Evolutionary conservation across 2,888 invertebrate species (phyloP), one percentile per base, ranked within the genome.

Genomic region (Cryptops parisi): DNA sequence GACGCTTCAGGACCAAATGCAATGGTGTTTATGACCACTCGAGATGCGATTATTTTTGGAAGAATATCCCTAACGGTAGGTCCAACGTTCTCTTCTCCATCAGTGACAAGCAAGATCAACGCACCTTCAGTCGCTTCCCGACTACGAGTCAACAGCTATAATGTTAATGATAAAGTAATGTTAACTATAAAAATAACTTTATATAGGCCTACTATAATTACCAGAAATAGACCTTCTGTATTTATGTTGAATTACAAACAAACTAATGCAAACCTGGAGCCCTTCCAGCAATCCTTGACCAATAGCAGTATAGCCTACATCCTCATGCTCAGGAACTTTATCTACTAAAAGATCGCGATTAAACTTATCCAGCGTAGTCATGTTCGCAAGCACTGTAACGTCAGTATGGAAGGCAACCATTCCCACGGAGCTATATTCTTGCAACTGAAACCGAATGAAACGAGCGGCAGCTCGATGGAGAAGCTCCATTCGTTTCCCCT

Each of bases 401-500:
- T 48, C 27, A 5, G 47, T 45, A 24, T 54, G 54, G 52, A 64
- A 64, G 26, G 60, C 55, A 12, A 64, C 62, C 17, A 64, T 57
- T 2, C 63, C 64, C 4, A 64, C 12, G 33, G 54, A 45, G 24
- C 60, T 58, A 12, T 59, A 60, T 12, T 63, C 60, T 1, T 55
- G 54, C 21, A 61, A 53, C 19, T 61, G 56, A 21, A 58, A 59
- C 27, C 55, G 53, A n/a, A 64, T 58, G 55, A 60, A 60, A 25
- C 61, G 57, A 21, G 59, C 58, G n/a, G 60, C 61, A 4, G 63
- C 60, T 49, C 58, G 44, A 40, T 58, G 57, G 4, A 62, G 55
- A 12, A 58, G 44, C 22, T 58, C 55, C 48, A 60, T 60, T 15
- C 59, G 57, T 63, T 78, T 77, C 59, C 70, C 60, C n/a, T 44